Evolutionary conservation across 2,113 vertebrate species (phyloP).

Genomic region (Lycaon pictus): DNA sequence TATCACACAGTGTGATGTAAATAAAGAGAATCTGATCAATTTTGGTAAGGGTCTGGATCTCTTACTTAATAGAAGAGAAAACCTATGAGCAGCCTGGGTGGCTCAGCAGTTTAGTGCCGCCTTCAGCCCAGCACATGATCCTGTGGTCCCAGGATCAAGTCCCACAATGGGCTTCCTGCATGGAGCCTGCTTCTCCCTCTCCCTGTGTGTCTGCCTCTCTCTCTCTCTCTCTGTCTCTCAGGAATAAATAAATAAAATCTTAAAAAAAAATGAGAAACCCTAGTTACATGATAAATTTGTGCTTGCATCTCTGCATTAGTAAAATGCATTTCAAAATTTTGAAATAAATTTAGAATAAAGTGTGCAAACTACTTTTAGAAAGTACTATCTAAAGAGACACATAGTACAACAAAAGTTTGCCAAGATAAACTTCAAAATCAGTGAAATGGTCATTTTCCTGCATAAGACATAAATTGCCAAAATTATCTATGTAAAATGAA

Average conservation of each 20-base stretch:
- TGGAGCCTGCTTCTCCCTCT: too few species aligned
- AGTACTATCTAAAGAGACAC: too few species aligned
- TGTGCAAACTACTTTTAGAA: background rate
- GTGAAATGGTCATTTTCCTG: background rate
- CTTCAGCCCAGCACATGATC: too few species aligned
- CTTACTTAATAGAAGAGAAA: background rate
- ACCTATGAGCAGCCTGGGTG: too few species aligned
- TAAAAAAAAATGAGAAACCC: background rate
- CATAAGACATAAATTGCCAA: background rate
- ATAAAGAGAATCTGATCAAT: background rate
- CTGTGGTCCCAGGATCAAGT: too few species aligned
- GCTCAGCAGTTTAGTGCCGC: too few species aligned
- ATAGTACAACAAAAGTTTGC: background rate
- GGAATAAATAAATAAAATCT: too few species aligned
- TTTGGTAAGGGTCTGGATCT: background rate
- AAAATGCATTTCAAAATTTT: background rate
- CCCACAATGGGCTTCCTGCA: too few species aligned
- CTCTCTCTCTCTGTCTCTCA: too few species aligned
- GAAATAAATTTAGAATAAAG: slow-evolving; percentile 1
- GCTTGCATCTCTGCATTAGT: background rate
- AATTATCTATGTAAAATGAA: background rate
- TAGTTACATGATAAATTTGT: background rate
- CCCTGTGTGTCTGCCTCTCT: too few species aligned
- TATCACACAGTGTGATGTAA: background rate
- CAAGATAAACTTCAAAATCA: background rate